Evolutionary conservation across 2,113 vertebrate species (phyloP).

Genomic region (Indicator indicator): DNA sequence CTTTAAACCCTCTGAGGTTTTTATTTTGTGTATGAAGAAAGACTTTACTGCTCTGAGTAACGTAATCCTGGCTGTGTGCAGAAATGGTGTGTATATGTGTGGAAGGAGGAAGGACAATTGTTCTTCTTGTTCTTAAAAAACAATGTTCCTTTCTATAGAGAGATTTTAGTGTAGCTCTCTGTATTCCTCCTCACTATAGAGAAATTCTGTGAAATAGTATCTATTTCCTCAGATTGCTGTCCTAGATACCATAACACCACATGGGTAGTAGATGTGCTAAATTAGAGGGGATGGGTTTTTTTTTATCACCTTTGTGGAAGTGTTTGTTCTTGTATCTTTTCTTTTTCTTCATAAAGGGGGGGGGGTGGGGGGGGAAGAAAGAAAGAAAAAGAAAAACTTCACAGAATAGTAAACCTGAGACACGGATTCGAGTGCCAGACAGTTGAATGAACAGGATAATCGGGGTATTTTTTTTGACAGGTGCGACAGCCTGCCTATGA

Average conservation of each 20-base stretch:
- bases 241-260: conserved; percentile 50
- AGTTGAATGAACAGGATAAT: conserved; percentile 85
- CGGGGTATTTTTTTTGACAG: conserved; percentile 84
- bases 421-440: conserved; percentile 77
- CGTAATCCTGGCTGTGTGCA: background rate
- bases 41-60: background rate
- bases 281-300: background rate
- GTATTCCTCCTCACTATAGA: conserved; percentile 16
- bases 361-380: background rate
- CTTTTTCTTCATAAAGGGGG: conserved; percentile 37
- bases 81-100: background rate
- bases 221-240: conserved; percentile 16
- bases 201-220: conserved; percentile 43
- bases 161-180: conserved; percentile 32
- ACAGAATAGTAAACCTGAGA: conserved; percentile 82
- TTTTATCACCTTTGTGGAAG: conserved; percentile 58
- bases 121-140: conserved; percentile 49
- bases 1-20: background rate
- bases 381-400: conserved; percentile 62
- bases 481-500: conserved; percentile 83
- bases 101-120: background rate
- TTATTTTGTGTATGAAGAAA: conserved; percentile 25
- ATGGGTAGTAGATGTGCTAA: conserved; percentile 30
- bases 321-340: conserved; percentile 75
- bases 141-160: conserved; percentile 1